phyloP scores from a whole-genome alignment of 2,888 invertebrate genomes.

The Acanthosoma haemorrhoidale region DNA sequence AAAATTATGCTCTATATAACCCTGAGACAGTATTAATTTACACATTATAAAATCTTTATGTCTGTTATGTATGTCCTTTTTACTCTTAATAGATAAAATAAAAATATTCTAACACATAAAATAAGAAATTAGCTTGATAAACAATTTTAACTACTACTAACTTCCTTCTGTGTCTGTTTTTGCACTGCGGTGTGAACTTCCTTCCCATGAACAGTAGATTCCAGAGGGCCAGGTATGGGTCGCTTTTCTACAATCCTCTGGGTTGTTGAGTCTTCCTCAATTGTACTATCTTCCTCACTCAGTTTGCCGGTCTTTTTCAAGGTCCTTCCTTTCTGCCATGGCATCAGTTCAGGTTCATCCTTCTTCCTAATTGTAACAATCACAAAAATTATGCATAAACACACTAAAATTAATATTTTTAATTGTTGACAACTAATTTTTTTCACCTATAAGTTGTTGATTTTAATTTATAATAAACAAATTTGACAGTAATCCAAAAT shows the following conservation, averaged over 20 bases:
- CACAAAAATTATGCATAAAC: neutral
- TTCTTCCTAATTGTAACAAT: constrained; percentile 27
- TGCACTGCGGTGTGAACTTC: constrained; percentile 83
- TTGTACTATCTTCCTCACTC: constrained; percentile 3
- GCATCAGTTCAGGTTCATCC: constrained; percentile 42
- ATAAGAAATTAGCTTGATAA: neutral
- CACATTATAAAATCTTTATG: neutral
- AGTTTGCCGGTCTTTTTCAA: constrained; percentile 36
- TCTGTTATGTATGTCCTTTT: neutral
- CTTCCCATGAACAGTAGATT: constrained; percentile 80
- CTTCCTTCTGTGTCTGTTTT: constrained; percentile 82
- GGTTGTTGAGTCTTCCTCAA: constrained; percentile 47
- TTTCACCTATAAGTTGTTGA: too few relatives aligned
- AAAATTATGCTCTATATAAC: too few relatives aligned
- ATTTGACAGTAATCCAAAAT: too few relatives aligned
- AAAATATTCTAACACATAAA: neutral
- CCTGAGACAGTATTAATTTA: too few relatives aligned
- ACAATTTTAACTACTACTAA: constrained; percentile 30
- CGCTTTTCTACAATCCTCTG: constrained; percentile 38
- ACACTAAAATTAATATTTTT: neutral
- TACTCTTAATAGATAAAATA: neutral
- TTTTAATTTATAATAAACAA: too few relatives aligned
- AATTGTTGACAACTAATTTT: too few relatives aligned
- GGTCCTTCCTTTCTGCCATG: constrained; percentile 42
- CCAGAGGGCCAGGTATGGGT: constrained; percentile 64